Evolutionary conservation across 2,888 invertebrate genomes (phyloP).

Genomic region (Toxonevra muliebris): DNA sequence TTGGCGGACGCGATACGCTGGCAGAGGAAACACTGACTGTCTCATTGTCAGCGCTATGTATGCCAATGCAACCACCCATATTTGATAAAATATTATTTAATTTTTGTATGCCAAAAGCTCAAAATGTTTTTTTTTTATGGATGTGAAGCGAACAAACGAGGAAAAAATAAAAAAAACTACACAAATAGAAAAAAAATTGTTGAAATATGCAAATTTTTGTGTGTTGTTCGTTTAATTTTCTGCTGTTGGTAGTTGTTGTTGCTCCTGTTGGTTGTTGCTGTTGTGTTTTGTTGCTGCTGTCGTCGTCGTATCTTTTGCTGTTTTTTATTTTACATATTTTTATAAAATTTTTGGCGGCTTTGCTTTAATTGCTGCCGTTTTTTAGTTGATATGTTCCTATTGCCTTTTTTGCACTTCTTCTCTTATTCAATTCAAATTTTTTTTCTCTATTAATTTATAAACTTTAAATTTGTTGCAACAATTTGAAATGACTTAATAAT

Average conservation of each 20-base stretch:
- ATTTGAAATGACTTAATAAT: background rate
- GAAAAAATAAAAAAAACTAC: too few relatives aligned
- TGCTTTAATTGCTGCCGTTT: too few relatives aligned
- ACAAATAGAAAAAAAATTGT: background rate
- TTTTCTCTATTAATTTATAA: background rate
- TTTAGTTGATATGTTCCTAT: background rate
- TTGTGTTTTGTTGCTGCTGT: background rate
- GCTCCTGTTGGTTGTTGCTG: background rate
- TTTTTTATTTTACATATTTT: background rate
- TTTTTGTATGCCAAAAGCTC: too few relatives aligned
- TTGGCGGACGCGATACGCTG: slow-evolving; percentile 82
- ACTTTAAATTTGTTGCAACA: background rate
- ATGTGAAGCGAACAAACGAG: too few relatives aligned
- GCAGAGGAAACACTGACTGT: slow-evolving; percentile 83
- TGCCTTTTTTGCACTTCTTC: background rate
- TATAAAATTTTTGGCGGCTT: too few relatives aligned
- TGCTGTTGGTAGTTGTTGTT: background rate
- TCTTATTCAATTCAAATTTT: background rate
- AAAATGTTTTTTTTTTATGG: too few relatives aligned
- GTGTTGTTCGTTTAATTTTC: too few relatives aligned
- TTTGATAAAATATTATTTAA: background rate
- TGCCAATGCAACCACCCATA: slow-evolving; percentile 91
- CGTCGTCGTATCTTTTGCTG: background rate
- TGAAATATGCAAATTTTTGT: background rate
- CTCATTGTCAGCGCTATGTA: slow-evolving; percentile 80